Evolutionary conservation across 1,140 invertebrate genomes (phyloP), one percentile per base, ranked within the genome.

Genomic region (Archegozetes longisetosus): DNA sequence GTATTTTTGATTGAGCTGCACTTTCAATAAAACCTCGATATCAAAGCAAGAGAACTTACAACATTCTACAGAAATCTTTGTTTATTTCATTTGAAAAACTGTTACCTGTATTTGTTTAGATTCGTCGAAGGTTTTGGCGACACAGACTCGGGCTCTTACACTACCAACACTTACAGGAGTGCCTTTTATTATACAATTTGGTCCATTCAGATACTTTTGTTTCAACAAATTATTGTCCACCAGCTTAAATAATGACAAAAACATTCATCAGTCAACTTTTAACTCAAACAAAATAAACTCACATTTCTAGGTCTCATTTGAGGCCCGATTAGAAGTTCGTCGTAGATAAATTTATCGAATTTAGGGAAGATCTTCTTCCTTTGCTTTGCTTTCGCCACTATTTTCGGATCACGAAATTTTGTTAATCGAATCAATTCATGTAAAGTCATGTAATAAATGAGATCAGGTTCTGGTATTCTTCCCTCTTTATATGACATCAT

Each of bases 131-230:
- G 50, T 67, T 14, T 58, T 66, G 0, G 85, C 79, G 24, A 88
- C 84, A 66, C 83, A 81, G 0, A 82, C 86, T 60, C 77, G 75
- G 1, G 78, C 84, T 32, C 77, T 72, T 0, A 82, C 77, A 22
- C 75, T 73, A 20, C 86, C 85, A 14, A 75, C 71, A 66, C 77
- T 84, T 0, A 86, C 84, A 1, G 85, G 79, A 6, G 84, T 84
- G n/a, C 83, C 85, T 67, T 68, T 63, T 28, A 83, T 63, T 48
- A 50, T 58, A 28, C 20, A 49, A 29, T 62, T 53, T 55, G 53
- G 55, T 48, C 55, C 22, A 49, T 22, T 58, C n/a, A 22, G 14
- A 12, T 12, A 3, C 22, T 9, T 56, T 6, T 32, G 12, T 20
- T 53, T 20, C n/a, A 14, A 47, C 46, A 14, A 47, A 14, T 47